Evolutionary conservation across 2,113 vertebrate species (phyloP), one percentile per base, ranked within the genome.

Genomic region (Thryonomys swinderianus): DNA sequence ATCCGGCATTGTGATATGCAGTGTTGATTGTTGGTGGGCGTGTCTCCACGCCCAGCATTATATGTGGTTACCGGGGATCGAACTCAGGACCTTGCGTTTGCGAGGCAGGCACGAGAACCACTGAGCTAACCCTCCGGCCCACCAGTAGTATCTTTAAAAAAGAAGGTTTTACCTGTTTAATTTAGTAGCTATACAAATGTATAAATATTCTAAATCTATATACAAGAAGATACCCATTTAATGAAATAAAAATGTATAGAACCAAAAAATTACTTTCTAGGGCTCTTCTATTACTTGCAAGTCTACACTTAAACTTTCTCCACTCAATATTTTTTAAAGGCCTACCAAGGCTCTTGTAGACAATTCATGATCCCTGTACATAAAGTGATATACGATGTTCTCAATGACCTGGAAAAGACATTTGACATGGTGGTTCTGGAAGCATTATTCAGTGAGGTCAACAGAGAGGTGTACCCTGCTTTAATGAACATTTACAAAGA

Each of bases 301-400:
- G 21, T 81, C 55, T 93, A 23, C 66, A 61, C 27, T 85, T 76
- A 93, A 42, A 48, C 91, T 85, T 92, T 95, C 48, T 90, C 79
- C 13, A 32, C 82, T 92, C 14, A 40, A 32, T 88, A 17, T 92
- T 85, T 90, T 94, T 96, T 30, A 27, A 92, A 97, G 97, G 90
- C 95, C 57, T 87, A 14, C 83, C n/a, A 85, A 69, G 78, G 92
- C 0, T 95, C 87, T 40, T 90, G 32, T 88, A 90, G 34, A 85
- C 87, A 88, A 20, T 57, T 4, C 40, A n/a, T 87, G n/a, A 66
- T 95, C 16, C 96, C 96, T 90, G n/a, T 97, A 12, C 1, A 62
- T 0, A 55, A 0, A 5, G 95, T 97, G 55, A 73, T 83, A 4
- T 97, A 97, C 62, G 20, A 23, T 2, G 82, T 92, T 17, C 95